Conservation (phyloP, 2,797 vertebrate genomes). For the Synanceia verrucosa region DNA sequence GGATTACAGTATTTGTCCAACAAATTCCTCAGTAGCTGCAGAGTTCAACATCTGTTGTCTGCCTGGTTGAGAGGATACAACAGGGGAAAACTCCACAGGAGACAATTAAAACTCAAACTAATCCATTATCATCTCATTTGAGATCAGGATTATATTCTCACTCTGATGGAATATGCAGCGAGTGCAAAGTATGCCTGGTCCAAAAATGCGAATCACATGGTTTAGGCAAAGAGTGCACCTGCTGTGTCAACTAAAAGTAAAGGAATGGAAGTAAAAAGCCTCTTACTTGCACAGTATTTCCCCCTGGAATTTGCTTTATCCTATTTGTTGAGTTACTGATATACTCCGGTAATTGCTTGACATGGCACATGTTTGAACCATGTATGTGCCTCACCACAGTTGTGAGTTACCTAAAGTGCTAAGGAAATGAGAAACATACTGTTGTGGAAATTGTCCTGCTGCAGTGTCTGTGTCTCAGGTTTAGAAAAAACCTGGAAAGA, state of each 20-base stretch:
- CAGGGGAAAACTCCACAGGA: slow-evolving; percentile 21
- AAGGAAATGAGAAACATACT: slow-evolving; percentile 61
- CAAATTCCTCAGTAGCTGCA: slow-evolving; percentile 57
- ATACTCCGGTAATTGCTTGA: slow-evolving; percentile 32
- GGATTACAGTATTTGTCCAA: slow-evolving; percentile 63
- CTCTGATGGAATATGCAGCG: background rate
- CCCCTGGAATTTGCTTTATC: slow-evolving; percentile 34
- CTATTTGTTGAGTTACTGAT: slow-evolving; percentile 41
- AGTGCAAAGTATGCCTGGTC: background rate
- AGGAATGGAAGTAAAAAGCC: slow-evolving; percentile 13
- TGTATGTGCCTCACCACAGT: background rate
- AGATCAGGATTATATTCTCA: slow-evolving; percentile 1
- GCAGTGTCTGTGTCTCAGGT: slow-evolving; percentile 28
- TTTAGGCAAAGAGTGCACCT: slow-evolving; percentile 19
- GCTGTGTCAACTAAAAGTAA: slow-evolving; percentile 27
- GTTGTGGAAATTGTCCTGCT: slow-evolving; percentile 11
- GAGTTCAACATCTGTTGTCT: slow-evolving; percentile 64
- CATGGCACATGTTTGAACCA: background rate
- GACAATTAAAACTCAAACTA: slow-evolving; percentile 48
- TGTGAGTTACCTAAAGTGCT: background rate
- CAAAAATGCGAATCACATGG: slow-evolving; percentile 19
- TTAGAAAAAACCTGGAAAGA: slow-evolving; percentile 25
- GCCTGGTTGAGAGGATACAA: background rate
- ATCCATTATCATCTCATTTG: slow-evolving; percentile 23
- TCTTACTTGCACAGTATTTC: slow-evolving; percentile 22